Evolutionary conservation across 2,888 invertebrate species (phyloP), one percentile per base, ranked within the genome.

Genomic region (Pristionchus maxplancki): DNA sequence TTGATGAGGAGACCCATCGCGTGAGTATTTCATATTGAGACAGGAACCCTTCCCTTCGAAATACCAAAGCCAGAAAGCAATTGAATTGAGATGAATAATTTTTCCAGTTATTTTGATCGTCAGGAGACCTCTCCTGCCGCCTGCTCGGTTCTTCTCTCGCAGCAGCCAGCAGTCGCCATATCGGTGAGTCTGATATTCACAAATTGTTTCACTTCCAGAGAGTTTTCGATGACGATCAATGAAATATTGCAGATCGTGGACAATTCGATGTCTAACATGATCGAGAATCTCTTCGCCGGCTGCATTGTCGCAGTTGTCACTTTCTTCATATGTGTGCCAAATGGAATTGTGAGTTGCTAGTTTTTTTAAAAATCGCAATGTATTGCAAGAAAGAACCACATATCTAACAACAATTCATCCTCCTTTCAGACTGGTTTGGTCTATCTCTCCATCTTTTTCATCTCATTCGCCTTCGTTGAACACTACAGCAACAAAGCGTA

Each of bases 321-420:
- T 13, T 64, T 85, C 44, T 37, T 64, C 44, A 5, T 64, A 6
- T 85, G 85, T n/a, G 9, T 62, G 3, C 85, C 62, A 0, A 64
- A 40, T 28, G 85, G 85, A 85, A 31, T 85, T 44, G 85, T 85
- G 28, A 85, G 85, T n/a, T 13, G n/a, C n/a, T n/a, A n/a, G n/a
- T n/a, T n/a, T n/a, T n/a, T n/a, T n/a, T n/a, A n/a, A n/a, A 37
- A 31, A 5, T 4, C 11, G 5, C n/a, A 81, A 17, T 37, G 17
- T 71, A 11, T 71, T 8, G 24, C 28, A 28, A 31, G 24, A n/a
- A n/a, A n/a, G n/a, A n/a, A n/a, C n/a, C n/a, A n/a, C n/a, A n/a
- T n/a, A n/a, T n/a, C n/a, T n/a, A n/a, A n/a, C n/a, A n/a, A n/a
- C n/a, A n/a, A n/a, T n/a, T n/a, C n/a, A n/a, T n/a, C n/a, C n/a